phyloP scores from a whole-genome alignment of 2,888 invertebrate species.

The Cerceris rybyensis region DNA sequence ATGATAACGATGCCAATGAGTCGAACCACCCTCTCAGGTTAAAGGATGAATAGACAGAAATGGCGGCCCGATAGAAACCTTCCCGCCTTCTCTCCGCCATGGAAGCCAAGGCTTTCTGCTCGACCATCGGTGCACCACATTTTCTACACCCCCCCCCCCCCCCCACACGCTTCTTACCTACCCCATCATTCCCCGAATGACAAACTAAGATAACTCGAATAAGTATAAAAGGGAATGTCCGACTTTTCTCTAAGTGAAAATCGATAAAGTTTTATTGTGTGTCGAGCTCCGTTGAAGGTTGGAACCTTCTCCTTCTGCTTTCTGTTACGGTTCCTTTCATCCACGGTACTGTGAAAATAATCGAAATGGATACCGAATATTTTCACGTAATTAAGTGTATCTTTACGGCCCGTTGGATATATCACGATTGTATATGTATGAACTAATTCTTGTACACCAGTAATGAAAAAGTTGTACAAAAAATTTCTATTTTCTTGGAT shows the following conservation, averaged over 20 bases:
- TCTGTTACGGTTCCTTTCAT: slow-evolving; percentile 29
- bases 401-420: not conserved
- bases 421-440: not conserved
- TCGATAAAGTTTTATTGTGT: slow-evolving; percentile 71
- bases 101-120: slow-evolving; percentile 11
- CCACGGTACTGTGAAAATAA: slow-evolving; percentile 23
- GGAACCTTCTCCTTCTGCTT: slow-evolving; percentile 3
- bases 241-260: slow-evolving; percentile 75
- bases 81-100: slow-evolving; percentile 7
- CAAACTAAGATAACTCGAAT: slow-evolving; percentile 74
- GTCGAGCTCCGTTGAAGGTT: slow-evolving; percentile 45
- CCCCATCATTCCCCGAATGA: slow-evolving; percentile 44
- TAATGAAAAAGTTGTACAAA: not conserved
- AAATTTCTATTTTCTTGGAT: not conserved
- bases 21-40: slow-evolving; percentile 30
- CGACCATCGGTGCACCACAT: slow-evolving; percentile 22
- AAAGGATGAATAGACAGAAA: slow-evolving; percentile 49
- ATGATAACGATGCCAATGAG: slow-evolving; percentile 56
- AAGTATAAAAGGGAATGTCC: slow-evolving; percentile 70
- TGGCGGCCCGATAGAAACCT: slow-evolving; percentile 13
- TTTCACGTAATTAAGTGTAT: slow-evolving; percentile 10
- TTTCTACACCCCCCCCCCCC: not conserved
- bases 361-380: slow-evolving; percentile 44
- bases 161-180: slow-evolving; percentile 1
- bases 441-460: not conserved